Conservation (phyloP, 2,113 vertebrate genomes). For the Chloroceryle aenea region DNA sequence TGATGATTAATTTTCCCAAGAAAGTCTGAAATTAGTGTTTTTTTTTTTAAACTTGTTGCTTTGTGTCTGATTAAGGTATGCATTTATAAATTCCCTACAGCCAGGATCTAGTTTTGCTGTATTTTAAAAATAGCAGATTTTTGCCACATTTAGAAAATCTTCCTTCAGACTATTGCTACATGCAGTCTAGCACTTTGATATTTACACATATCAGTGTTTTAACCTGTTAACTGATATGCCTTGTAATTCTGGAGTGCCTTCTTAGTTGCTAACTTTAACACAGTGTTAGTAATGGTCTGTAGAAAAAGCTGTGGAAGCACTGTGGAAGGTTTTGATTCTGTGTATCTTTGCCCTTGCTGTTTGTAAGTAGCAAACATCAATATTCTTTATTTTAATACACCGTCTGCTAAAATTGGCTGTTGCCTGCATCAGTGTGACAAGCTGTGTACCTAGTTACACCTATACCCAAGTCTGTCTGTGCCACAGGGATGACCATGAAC, state of each 20-base stretch:
- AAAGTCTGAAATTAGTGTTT: neutral
- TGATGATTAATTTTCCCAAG: neutral
- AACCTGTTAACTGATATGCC: neutral
- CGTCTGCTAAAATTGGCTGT: neutral
- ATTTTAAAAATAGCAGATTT: neutral
- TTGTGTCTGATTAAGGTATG: neutral
- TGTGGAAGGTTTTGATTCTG: neutral
- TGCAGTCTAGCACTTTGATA: neutral
- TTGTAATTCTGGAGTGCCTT: neutral
- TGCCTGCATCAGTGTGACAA: neutral
- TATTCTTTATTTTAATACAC: neutral
- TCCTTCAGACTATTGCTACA: neutral
- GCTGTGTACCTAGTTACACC: no score
- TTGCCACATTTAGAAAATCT: neutral
- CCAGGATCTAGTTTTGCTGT: neutral
- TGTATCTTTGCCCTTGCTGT: neutral
- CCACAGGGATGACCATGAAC: fast-evolving
- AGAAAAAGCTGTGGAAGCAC: neutral
- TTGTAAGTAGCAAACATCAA: neutral
- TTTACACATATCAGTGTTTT: neutral
- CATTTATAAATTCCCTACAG: neutral
- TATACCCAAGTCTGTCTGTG: fast-evolving
- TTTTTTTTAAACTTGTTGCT: neutral
- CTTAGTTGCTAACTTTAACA: neutral
- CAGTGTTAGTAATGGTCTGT: neutral